Evolutionary conservation across 2,113 vertebrate genomes (phyloP).

Genomic region (Ciconia maguari): DNA sequence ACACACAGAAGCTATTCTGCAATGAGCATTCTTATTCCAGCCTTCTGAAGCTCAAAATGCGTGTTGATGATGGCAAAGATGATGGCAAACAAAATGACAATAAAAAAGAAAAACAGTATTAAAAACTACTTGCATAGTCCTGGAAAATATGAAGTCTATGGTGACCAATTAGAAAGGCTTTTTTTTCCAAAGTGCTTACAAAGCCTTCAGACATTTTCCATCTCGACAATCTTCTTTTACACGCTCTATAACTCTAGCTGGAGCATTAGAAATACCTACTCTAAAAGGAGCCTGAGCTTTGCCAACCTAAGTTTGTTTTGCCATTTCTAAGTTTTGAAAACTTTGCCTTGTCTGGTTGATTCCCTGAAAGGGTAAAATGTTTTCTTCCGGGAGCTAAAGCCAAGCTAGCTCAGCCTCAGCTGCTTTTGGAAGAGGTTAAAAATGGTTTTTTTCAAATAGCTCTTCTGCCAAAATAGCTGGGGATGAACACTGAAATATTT

Average conservation of each 20-base stretch:
- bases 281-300: background rate
- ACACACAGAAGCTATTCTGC: background rate
- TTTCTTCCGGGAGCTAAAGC: background rate
- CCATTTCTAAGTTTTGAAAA: background rate
- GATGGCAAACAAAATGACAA: background rate
- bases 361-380: background rate
- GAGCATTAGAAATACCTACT: background rate
- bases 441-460: background rate
- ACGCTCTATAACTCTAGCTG: background rate
- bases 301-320: accelerated
- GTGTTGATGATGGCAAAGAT: accelerated
- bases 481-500: background rate
- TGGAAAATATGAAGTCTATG: background rate
- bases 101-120: background rate
- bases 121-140: background rate
- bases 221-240: background rate
- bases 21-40: accelerated
- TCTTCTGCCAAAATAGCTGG: background rate
- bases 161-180: background rate
- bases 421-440: background rate
- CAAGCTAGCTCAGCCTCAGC: background rate
- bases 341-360: background rate
- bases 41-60: accelerated
- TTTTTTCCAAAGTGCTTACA: background rate
- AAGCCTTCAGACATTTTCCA: background rate